Evolutionary conservation across 2,797 vertebrate species (phyloP), one percentile per base, ranked within the genome.

Genomic region (Rallus crepitans): DNA sequence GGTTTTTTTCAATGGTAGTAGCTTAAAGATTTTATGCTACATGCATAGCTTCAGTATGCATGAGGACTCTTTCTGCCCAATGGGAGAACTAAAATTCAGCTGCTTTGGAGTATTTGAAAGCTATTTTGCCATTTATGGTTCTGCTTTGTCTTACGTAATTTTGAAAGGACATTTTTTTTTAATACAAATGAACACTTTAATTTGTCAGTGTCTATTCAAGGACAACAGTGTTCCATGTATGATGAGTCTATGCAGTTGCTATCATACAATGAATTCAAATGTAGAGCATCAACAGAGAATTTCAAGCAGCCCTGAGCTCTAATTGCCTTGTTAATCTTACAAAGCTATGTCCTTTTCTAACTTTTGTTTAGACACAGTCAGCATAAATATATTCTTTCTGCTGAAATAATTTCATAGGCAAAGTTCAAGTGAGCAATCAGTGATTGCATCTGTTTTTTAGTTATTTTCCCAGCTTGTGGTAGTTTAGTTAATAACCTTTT

Each of bases 381-480:
- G 93, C 96, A 94, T 73, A 81, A 89, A 95, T 90, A 96, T 76
- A 86, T 82, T 94, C 85, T 94, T 96, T 64, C 87, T 88, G 35
- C 70, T 94, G 93, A 95, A 97, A 92, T 87, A 93, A 93, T 75
- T 93, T 93, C 90, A 92, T 82, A 94, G 92, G 55, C 91, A 95
- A 95, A 97, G 96, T 97, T 97, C 95, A 95, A 97, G 90, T 83
- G 93, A 96, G 90, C 91, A 97, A 97, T 97, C 95, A 97, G 89
- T 69, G 84, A 90, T 88, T 92, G 68, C 95, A 93, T 97, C 95
- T 97, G 91, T 25, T 94, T 96, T 94, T 97, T 85, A 95, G 86
- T 91, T 97, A 90, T 90, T 89, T 93, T 95, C 88, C 82, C 86
- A 91, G 91, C 87, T 93, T 97, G 94, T 94, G 91, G 94, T 95